These are phyloP conservation scores for Hydractinia symbiolongicarpus DNA, from an alignment of 30 jellyfish, hydroid and myxozoan genomes.

Conservation along the genomic window DNA sequence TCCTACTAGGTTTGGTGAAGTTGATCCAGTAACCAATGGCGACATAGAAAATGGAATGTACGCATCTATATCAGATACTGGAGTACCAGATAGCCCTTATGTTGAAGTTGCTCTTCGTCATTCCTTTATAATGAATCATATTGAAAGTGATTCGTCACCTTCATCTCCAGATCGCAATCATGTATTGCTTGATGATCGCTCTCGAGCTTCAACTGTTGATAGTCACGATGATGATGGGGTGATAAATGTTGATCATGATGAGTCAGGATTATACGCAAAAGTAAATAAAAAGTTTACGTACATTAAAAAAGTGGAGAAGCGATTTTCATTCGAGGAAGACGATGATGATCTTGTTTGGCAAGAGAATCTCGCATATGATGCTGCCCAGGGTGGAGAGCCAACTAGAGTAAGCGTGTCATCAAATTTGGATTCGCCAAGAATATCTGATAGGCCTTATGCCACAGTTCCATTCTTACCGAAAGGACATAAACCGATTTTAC, in stretches of 20 bases:
- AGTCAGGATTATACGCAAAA: conserved; percentile 68
- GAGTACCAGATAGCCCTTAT: conserved; percentile 47
- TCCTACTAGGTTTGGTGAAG: conserved; percentile 29
- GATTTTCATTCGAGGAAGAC: conserved; percentile 59
- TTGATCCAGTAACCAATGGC: conserved; percentile 39
- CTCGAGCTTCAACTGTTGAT: conserved; percentile 71
- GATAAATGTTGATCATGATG: conserved; percentile 64
- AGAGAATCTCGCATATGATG: conserved; percentile 66
- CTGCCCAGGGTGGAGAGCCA: conserved; percentile 20
- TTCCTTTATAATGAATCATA: conserved; percentile 6
- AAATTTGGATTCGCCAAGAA: conserved; percentile 17
- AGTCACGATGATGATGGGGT: conserved; percentile 54
- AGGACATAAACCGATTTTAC: conserved; percentile 31
- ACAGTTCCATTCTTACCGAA: conserved; percentile 82
- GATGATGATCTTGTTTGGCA: conserved; percentile 80
- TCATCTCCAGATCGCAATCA: conserved; percentile 59
- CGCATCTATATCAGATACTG: conserved; percentile 45
- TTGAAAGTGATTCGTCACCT: conserved; percentile 69
- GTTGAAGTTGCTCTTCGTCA: conserved; percentile 39
- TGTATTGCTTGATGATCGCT: conserved; percentile 28
- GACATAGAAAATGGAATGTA: conserved; percentile 36
- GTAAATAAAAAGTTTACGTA: conserved; percentile 33
- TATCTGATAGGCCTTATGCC: conserved; percentile 70
- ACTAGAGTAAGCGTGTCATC: conserved; percentile 8
- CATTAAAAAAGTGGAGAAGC: conserved; percentile 23